Percentiles rank a stretch among this genome's conserved stretches.
Conservation (phyloP, 2,888 invertebrate species). For the Stenichneumon culpator region DNA sequence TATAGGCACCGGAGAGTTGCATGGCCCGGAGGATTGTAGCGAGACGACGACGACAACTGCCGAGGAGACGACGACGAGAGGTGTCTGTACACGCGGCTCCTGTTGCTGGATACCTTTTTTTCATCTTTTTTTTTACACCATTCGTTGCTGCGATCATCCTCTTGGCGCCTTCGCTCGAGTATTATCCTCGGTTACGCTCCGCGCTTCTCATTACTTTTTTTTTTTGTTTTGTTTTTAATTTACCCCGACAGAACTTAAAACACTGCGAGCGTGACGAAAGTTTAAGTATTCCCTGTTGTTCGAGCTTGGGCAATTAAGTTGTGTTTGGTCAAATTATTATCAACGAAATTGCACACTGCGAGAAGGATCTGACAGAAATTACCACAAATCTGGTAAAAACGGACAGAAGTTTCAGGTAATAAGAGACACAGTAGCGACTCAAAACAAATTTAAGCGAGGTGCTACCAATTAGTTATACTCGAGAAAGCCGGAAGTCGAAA, state of each 20-base stretch:
- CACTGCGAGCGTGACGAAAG: constrained; percentile 53
- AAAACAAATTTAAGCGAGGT: too few species aligned
- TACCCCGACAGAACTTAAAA: constrained; percentile 19
- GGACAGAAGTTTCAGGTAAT: too few species aligned
- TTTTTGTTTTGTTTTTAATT: constrained; percentile 18
- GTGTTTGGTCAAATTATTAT: constrained; percentile 42
- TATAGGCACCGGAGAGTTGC: constrained; percentile 48
- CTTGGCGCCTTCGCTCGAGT: constrained; percentile 56
- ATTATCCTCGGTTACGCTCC: constrained; percentile 42
- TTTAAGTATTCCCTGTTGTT: constrained; percentile 38
- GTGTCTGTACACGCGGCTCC: constrained; percentile 34
- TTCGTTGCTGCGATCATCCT: constrained; percentile 47
- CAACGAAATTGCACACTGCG: constrained; percentile 6
- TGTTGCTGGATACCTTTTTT: constrained; percentile 41
- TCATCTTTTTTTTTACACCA: constrained; percentile 4
- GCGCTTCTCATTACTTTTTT: not conserved
- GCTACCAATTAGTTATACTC: too few species aligned
- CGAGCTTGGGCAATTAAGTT: constrained; percentile 21
- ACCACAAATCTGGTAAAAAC: too few species aligned
- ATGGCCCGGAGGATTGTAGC: constrained; percentile 34
- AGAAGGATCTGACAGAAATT: too few species aligned
- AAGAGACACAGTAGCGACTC: too few species aligned
- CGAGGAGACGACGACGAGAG: constrained; percentile 32
- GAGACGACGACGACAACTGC: constrained; percentile 46
- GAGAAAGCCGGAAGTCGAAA: too few species aligned